Percentiles rank a stretch among this genome's conserved stretches.
phyloP scores from a whole-genome alignment of 2,888 invertebrate species.

The Andricus curvator region DNA sequence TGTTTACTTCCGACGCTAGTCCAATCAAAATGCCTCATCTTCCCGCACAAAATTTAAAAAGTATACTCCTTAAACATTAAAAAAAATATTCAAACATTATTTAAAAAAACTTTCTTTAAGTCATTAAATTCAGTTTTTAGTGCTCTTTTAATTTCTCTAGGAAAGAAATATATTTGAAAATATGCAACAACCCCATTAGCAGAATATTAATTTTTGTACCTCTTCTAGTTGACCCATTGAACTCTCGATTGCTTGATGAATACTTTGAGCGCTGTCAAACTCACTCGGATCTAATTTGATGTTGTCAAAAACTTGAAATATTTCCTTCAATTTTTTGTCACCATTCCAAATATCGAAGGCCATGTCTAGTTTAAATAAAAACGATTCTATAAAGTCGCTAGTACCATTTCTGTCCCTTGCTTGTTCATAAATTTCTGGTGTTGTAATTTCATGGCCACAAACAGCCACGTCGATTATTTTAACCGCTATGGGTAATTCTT shows the following conservation, averaged over 20 bases:
- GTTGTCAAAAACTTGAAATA: constrained; percentile 61
- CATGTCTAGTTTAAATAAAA: constrained; percentile 64
- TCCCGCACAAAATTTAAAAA: too few species aligned
- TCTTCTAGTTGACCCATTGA: neutral
- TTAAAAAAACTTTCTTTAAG: too few species aligned
- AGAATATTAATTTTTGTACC: constrained; percentile 1
- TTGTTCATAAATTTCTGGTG: constrained; percentile 79
- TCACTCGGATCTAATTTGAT: neutral
- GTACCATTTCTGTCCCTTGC: constrained; percentile 79
- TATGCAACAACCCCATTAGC: neutral
- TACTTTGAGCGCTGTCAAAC: neutral
- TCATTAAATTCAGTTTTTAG: too few species aligned
- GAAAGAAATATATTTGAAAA: too few species aligned
- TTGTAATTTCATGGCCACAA: constrained; percentile 82
- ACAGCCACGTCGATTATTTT: constrained; percentile 82
- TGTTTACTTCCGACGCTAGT: too few species aligned
- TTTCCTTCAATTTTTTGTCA: constrained; percentile 69
- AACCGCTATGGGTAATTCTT: constrained; percentile 78
- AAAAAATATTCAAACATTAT: too few species aligned
- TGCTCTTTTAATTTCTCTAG: too few species aligned
- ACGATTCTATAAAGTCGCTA: constrained; percentile 59
- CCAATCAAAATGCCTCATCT: too few species aligned
- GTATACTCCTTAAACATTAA: too few species aligned
- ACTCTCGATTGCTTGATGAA: constrained; percentile 21
- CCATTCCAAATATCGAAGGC: constrained; percentile 68